Conservation (phyloP, 1,140 invertebrate species). For the Carcinoscorpius rotundicauda region DNA sequence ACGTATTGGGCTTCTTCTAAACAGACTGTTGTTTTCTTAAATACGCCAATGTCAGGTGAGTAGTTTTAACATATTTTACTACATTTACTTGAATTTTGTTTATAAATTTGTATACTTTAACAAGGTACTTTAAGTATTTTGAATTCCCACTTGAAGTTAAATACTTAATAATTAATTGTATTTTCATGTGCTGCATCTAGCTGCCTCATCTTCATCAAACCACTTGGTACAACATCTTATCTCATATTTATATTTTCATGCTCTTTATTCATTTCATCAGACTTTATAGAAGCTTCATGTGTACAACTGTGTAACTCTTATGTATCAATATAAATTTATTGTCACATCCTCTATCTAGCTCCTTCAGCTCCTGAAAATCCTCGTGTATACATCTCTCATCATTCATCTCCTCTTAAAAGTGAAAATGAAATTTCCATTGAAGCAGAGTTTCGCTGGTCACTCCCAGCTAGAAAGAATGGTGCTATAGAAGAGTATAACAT, state of each 20-base stretch:
- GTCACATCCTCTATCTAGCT: conserved; percentile 38
- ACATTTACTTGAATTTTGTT: too few relatives aligned
- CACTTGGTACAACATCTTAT: too few relatives aligned
- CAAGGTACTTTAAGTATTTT: too few relatives aligned
- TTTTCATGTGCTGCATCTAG: too few relatives aligned
- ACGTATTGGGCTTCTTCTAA: conserved; percentile 68
- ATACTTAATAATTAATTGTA: too few relatives aligned
- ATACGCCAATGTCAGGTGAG: conserved; percentile 33
- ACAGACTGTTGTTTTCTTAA: conserved; percentile 32
- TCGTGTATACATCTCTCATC: conserved; percentile 49
- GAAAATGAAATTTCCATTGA: conserved; percentile 27
- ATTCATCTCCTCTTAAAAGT: conserved; percentile 26
- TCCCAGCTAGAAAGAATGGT: conserved; percentile 56
- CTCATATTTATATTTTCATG: too few relatives aligned
- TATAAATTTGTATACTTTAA: too few relatives aligned
- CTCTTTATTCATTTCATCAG: too few relatives aligned
- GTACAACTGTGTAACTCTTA: not conserved
- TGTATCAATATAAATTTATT: not conserved
- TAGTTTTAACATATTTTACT: not conserved
- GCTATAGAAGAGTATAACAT: conserved; percentile 56
- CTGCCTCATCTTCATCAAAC: too few relatives aligned
- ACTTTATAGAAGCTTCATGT: too few relatives aligned
- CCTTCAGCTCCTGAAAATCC: conserved; percentile 55
- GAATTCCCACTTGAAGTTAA: too few relatives aligned
- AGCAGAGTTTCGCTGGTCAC: conserved; percentile 56